A percentile compares a stretch with the other conserved stretches of the same genome.
Evolutionary conservation across 2,113 vertebrate species (phyloP).

Genomic region (Caretta caretta): DNA sequence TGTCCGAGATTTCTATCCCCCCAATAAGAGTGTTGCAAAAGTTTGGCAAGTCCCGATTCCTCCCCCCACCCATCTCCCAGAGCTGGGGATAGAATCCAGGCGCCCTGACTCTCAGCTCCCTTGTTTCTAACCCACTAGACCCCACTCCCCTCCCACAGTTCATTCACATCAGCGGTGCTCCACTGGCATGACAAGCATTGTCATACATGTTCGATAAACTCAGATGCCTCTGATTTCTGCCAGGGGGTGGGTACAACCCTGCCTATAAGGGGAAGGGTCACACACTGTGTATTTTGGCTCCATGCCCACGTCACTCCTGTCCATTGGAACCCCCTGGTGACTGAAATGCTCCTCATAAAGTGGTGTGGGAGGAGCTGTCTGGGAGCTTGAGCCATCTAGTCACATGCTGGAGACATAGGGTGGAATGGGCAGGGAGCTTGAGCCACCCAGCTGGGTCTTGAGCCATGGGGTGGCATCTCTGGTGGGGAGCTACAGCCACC

Average conservation of each 20-base stretch:
- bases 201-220: neutral
- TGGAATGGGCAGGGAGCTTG: neutral
- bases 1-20: conserved; percentile 77
- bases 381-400: neutral
- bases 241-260: neutral
- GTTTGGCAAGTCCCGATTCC: neutral
- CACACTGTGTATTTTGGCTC: neutral
- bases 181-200: neutral
- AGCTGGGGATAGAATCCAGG: neutral
- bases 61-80: neutral
- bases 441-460: too few species aligned
- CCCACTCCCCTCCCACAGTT: neutral
- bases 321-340: neutral
- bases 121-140: neutral
- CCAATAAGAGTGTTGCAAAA: conserved; percentile 58
- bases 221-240: neutral
- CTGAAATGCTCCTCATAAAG: neutral
- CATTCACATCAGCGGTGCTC: neutral
- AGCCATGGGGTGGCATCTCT: too few species aligned
- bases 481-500: too few species aligned
- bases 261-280: neutral
- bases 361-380: neutral
- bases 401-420: neutral
- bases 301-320: neutral
- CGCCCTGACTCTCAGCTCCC: neutral